These are phyloP conservation scores for Lanius collurio DNA, from an alignment of 2,113 vertebrate genomes.

Conservation along the genomic window DNA sequence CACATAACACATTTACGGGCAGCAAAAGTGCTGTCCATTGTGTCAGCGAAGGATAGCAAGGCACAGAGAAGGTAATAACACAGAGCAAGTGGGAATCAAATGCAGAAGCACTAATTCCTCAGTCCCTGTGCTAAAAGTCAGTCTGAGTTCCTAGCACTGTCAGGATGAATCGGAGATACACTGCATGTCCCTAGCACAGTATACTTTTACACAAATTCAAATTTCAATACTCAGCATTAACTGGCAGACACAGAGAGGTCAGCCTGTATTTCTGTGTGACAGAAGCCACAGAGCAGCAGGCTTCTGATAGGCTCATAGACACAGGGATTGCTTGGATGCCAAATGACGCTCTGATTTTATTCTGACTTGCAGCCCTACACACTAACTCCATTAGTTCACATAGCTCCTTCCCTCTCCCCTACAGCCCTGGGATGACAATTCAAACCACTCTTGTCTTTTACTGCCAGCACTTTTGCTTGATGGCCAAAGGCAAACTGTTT, in stretches of 20 bases:
- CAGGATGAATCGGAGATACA: background rate
- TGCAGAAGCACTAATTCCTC: background rate
- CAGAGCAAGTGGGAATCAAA: background rate
- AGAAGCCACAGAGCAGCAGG: background rate
- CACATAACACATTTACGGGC: background rate
- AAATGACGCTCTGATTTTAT: fast-evolving
- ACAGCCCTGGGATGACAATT: background rate
- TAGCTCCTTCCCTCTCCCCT: background rate
- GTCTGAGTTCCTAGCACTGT: background rate
- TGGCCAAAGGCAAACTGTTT: background rate
- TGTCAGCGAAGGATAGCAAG: background rate
- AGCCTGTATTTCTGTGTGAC: background rate
- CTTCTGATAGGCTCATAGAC: background rate
- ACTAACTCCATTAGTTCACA: background rate
- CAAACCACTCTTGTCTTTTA: background rate
- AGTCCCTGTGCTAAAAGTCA: background rate
- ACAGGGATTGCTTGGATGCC: background rate
- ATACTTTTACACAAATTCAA: background rate
- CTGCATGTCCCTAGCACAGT: background rate
- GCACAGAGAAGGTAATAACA: background rate
- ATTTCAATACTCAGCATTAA: background rate
- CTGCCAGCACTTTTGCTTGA: background rate
- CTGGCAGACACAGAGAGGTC: background rate
- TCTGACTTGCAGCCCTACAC: background rate
- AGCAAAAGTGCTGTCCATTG: background rate